Conservation (phyloP, 2,113 vertebrate species). For the Callipepla squamata region DNA sequence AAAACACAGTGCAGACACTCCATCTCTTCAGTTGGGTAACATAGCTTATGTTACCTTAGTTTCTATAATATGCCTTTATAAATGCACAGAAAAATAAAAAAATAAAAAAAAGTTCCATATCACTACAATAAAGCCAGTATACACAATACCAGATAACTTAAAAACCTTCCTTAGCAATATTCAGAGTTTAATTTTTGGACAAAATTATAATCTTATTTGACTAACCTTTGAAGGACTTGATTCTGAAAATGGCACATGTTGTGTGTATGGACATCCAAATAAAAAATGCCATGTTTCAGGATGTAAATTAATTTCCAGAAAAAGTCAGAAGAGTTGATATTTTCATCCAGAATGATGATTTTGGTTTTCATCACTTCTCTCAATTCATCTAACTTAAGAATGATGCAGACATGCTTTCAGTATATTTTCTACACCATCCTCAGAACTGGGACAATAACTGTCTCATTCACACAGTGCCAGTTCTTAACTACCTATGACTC, state of each 20-base stretch:
- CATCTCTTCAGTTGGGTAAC: not conserved
- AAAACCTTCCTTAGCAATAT: not conserved
- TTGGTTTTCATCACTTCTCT: not conserved
- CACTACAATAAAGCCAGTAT: not conserved
- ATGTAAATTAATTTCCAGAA: not conserved
- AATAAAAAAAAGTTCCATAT: rapidly evolving
- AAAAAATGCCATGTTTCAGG: not conserved
- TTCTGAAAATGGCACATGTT: not conserved
- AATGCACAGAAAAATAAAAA: not conserved
- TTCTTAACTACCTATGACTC: not conserved
- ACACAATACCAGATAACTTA: not conserved
- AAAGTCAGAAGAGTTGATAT: not conserved
- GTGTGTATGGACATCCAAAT: not conserved
- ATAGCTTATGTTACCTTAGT: not conserved
- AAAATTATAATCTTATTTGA: not conserved
- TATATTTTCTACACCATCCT: not conserved
- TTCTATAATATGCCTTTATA: not conserved
- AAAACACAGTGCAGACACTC: not conserved
- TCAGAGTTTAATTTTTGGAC: not conserved
- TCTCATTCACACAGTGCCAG: not conserved
- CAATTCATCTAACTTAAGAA: not conserved
- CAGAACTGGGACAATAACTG: not conserved
- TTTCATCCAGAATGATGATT: not conserved
- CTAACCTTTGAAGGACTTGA: not conserved
- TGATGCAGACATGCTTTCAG: not conserved